Percentiles rank a stretch among this genome's conserved stretches.
These are phyloP conservation scores for Brenthis hecate DNA, from an alignment of 2,888 invertebrate genomes.

Conservation along the genomic window DNA sequence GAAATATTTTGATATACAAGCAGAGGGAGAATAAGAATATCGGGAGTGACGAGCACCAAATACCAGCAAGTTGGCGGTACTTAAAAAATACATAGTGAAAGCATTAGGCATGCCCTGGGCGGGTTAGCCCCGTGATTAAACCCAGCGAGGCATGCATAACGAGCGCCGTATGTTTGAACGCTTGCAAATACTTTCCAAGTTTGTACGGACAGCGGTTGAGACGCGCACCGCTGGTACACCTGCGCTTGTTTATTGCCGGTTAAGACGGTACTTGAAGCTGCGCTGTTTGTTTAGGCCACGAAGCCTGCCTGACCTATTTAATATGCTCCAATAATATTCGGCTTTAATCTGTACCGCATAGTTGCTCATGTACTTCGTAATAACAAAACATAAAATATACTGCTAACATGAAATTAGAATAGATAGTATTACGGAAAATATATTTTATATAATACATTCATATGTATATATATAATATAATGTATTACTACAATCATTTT, in stretches of 20 bases:
- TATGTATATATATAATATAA: no score
- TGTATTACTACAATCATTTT: no score
- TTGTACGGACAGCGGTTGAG: slow-evolving; percentile 64
- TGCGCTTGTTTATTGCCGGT: slow-evolving; percentile 70
- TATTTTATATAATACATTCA: no score
- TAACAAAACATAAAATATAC: background rate
- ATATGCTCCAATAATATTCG: slow-evolving; percentile 63
- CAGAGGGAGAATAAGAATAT: slow-evolving; percentile 40
- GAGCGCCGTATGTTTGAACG: slow-evolving; percentile 77
- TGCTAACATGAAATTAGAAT: no score
- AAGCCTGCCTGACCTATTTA: slow-evolving; percentile 59
- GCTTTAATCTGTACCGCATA: slow-evolving; percentile 44
- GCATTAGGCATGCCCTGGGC: slow-evolving; percentile 72
- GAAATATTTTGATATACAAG: slow-evolving; percentile 47
- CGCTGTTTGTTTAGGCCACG: slow-evolving; percentile 69
- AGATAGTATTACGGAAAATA: no score
- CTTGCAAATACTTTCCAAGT: slow-evolving; percentile 75
- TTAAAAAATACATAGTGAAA: slow-evolving; percentile 80
- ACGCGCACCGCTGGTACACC: slow-evolving; percentile 55
- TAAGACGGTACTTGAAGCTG: slow-evolving; percentile 61
- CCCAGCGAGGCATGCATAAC: slow-evolving; percentile 78
- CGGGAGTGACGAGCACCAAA: slow-evolving; percentile 47
- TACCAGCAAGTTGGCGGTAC: slow-evolving; percentile 57
- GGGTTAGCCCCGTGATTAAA: slow-evolving; percentile 75
- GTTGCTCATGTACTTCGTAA: slow-evolving; percentile 9